Evolutionary conservation across 2,888 invertebrate genomes (phyloP).

Genomic region (Campoplex nolae): DNA sequence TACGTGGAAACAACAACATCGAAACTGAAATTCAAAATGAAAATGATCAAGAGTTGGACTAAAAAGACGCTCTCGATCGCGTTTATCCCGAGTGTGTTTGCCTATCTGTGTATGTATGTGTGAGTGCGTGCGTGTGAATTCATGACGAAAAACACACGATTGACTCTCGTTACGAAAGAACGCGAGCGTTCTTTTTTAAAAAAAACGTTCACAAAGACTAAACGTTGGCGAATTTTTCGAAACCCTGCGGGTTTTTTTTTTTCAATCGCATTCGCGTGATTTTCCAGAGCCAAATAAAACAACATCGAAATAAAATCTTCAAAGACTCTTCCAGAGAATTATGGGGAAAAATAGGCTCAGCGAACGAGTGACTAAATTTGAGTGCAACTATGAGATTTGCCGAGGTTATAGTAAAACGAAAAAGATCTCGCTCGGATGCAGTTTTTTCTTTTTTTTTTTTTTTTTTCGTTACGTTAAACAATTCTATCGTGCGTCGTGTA

Average conservation of each 20-base stretch:
- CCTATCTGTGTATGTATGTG: neutral
- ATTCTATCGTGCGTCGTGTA: slow-evolving; percentile 81
- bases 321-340: neutral
- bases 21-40: neutral
- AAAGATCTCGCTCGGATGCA: slow-evolving; percentile 26
- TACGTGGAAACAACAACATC: neutral
- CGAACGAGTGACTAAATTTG: neutral
- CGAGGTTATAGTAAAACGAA: slow-evolving; percentile 12
- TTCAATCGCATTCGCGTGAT: neutral
- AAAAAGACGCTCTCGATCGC: neutral
- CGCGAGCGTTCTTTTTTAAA: slow-evolving; percentile 35
- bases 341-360: neutral
- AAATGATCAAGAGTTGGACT: slow-evolving; percentile 17
- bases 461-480: slow-evolving; percentile 75
- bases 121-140: slow-evolving; percentile 23
- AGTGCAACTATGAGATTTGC: slow-evolving; percentile 10
- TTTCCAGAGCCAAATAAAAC: neutral
- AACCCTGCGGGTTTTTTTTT: neutral
- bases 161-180: slow-evolving; percentile 34
- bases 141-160: slow-evolving; percentile 6
- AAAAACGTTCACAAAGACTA: neutral
- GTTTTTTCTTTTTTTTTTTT: slow-evolving; percentile 15
- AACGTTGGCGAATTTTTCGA: neutral
- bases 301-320: neutral
- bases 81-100: slow-evolving; percentile 1